A percentile compares a stretch with the other conserved stretches of the same genome.
These are phyloP conservation scores for Euwallacea similis DNA, from an alignment of 1,140 invertebrate genomes.

Conservation along the genomic window DNA sequence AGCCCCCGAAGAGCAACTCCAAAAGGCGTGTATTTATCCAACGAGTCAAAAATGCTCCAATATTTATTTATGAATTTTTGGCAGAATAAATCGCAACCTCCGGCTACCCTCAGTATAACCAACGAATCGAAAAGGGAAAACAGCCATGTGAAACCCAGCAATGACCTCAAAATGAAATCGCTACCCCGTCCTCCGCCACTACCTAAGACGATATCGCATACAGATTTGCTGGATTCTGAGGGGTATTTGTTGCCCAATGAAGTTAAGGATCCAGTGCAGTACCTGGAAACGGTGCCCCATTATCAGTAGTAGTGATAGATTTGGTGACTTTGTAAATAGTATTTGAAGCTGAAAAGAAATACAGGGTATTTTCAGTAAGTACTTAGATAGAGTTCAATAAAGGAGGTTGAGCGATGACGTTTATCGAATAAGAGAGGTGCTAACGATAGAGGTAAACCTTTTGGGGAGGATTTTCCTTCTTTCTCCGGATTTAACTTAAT, in stretches of 20 bases:
- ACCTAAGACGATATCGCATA: slow-evolving; percentile 51
- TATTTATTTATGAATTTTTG: no score
- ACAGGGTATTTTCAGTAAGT: no score
- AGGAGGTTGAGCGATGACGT: no score
- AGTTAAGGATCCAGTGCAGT: slow-evolving; percentile 57
- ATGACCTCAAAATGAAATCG: slow-evolving; percentile 43
- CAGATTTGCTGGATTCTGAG: slow-evolving; percentile 58
- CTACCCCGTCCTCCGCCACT: slow-evolving; percentile 60
- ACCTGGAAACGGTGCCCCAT: slow-evolving; percentile 57
- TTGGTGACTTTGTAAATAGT: no score
- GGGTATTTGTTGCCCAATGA: slow-evolving; percentile 62
- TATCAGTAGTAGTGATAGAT: not conserved
- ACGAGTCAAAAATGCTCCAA: not conserved
- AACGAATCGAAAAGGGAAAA: not conserved
- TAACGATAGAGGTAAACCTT: no score
- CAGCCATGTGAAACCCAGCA: slow-evolving; percentile 32
- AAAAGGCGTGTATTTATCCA: not conserved
- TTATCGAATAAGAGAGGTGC: no score
- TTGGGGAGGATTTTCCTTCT: no score
- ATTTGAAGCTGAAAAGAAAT: no score
- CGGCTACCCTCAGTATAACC: not conserved
- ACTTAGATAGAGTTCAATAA: no score
- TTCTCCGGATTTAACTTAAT: no score
- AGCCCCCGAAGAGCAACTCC: not conserved
- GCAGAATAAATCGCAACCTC: no score